Conservation (phyloP, 2,888 invertebrate species). For the Alloplasta piceator region DNA sequence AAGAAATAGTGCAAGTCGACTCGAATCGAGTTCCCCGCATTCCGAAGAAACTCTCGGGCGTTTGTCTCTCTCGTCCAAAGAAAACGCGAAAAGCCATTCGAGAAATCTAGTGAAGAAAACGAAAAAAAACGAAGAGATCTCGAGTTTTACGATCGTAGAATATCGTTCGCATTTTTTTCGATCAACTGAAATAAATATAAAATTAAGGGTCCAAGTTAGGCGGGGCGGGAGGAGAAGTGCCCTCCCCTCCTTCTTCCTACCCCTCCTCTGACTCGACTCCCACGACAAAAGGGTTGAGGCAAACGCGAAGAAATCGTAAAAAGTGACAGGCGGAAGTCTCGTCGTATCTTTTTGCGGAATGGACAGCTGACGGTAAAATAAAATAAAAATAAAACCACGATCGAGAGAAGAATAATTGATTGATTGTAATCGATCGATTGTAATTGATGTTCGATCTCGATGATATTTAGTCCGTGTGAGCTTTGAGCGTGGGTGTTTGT, state of each 20-base stretch:
- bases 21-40: too few species aligned
- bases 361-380: not conserved
- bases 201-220: conserved; percentile 62
- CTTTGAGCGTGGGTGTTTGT: too few species aligned
- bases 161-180: too few species aligned
- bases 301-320: conserved; percentile 15
- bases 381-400: not conserved
- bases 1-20: too few species aligned
- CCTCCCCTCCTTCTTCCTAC: conserved; percentile 12
- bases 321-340: conserved; percentile 26
- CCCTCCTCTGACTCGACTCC: not conserved
- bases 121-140: not conserved
- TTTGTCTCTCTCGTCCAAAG: not conserved
- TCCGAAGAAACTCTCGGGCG: too few species aligned
- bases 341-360: not conserved
- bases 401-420: not conserved
- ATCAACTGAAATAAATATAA: not conserved
- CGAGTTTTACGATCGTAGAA: too few species aligned
- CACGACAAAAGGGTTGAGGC: conserved; percentile 46
- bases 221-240: conserved; percentile 62
- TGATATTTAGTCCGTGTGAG: too few species aligned
- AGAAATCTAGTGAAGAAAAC: not conserved
- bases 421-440: not conserved
- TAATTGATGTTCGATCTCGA: not conserved
- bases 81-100: not conserved